Evolutionary conservation across 2,888 invertebrate genomes (phyloP).

Genomic region (Dolomedes plantarius): DNA sequence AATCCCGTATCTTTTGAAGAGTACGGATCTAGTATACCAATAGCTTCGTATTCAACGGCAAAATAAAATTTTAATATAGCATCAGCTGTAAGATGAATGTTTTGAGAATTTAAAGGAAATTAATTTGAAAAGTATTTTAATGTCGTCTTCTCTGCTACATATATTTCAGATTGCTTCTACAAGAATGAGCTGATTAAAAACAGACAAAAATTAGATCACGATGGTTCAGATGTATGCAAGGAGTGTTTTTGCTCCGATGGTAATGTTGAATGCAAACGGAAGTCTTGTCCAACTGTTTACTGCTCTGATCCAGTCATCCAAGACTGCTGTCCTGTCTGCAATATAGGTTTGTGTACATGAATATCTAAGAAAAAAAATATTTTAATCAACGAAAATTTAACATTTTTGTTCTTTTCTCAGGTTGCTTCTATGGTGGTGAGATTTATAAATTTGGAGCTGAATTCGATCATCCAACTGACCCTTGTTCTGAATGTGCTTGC

Average conservation of each 20-base stretch:
- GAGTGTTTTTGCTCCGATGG: constrained; percentile 42
- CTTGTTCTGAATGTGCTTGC: constrained; percentile 65
- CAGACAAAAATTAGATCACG: constrained; percentile 1
- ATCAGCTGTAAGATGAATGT: no score
- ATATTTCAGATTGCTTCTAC: constrained; percentile 39
- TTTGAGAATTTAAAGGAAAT: no score
- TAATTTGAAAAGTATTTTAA: no score
- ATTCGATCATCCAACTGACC: constrained; percentile 58
- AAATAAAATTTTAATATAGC: no score
- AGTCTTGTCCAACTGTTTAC: constrained; percentile 25
- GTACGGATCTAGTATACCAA: no score
- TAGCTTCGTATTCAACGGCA: no score
- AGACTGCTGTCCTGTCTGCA: constrained; percentile 63
- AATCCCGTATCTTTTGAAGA: no score
- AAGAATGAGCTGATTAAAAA: constrained; percentile 28
- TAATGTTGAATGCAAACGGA: constrained; percentile 40
- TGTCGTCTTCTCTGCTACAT: background rate
- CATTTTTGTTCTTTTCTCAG: constrained; percentile 18
- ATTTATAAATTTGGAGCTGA: constrained; percentile 55
- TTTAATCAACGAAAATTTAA: background rate
- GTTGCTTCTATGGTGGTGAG: constrained; percentile 59
- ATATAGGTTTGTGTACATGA: constrained; percentile 34
- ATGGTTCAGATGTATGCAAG: constrained; percentile 34
- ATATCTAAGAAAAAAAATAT: background rate
- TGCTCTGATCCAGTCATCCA: constrained; percentile 55